These are phyloP conservation scores for Phoeniculus purpureus DNA, from an alignment of 2,797 vertebrate genomes.

Conservation along the genomic window DNA sequence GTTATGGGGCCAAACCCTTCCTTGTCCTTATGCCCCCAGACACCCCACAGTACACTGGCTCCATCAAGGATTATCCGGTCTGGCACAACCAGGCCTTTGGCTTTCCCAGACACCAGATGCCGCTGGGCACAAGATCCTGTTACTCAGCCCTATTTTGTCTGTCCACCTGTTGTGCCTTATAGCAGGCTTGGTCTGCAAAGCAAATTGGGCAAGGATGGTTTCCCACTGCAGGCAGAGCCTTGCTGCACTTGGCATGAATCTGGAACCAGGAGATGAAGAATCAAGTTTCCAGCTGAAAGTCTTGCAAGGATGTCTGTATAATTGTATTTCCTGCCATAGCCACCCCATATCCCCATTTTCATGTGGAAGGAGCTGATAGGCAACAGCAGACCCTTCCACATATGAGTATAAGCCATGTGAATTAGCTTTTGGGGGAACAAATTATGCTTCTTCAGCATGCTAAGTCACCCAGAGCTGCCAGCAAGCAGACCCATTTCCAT, in stretches of 20 bases:
- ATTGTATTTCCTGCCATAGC: neutral
- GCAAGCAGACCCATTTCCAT: neutral
- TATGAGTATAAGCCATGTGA: neutral
- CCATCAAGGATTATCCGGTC: neutral
- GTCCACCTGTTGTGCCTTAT: neutral
- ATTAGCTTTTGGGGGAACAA: neutral
- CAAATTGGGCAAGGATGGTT: neutral
- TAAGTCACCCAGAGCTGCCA: neutral
- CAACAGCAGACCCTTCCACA: neutral
- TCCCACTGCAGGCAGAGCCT: neutral
- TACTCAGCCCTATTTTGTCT: neutral
- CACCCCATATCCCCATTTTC: neutral
- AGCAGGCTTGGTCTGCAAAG: neutral
- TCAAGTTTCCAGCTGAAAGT: neutral
- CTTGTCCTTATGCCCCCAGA: neutral
- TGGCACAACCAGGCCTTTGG: neutral
- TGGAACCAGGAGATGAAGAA: neutral
- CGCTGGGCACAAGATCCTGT: neutral
- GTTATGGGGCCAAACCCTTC: neutral
- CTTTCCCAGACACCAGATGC: constrained; percentile 29
- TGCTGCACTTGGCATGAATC: neutral
- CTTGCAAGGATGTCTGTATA: neutral
- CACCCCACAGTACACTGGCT: accelerated
- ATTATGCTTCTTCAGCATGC: neutral
- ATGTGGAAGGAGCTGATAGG: neutral